Conservation (phyloP, 1,140 invertebrate genomes). For the Antheraea pernyi region DNA sequence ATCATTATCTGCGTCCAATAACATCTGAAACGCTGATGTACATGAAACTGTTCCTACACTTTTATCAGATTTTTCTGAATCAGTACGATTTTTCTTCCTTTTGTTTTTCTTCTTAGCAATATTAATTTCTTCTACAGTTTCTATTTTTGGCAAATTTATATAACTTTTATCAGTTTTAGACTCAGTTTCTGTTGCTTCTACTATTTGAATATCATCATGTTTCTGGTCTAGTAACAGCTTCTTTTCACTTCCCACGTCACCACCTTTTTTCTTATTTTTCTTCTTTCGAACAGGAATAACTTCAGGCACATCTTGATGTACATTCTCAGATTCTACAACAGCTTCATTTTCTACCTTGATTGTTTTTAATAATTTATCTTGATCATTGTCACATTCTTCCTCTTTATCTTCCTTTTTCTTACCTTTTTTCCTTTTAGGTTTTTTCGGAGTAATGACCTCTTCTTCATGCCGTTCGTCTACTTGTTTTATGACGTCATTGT, state of each 20-base stretch:
- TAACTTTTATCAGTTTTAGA: neutral
- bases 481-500: neutral
- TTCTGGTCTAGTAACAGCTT: neutral
- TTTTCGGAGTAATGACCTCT: conserved; percentile 49
- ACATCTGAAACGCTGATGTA: conserved; percentile 52
- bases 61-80: conserved; percentile 59
- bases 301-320: conserved; percentile 14
- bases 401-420: conserved; percentile 50
- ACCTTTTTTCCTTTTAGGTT: conserved; percentile 64
- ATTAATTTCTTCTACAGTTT: conserved; percentile 30
- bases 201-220: neutral
- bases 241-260: neutral
- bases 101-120: conserved; percentile 61
- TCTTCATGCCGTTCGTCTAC: conserved; percentile 16
- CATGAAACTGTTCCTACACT: conserved; percentile 40
- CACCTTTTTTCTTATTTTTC: conserved; percentile 42
- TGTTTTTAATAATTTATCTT: conserved; percentile 1
- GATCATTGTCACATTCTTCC: conserved; percentile 12
- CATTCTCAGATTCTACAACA: conserved; percentile 12
- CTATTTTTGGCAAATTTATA: conserved; percentile 8
- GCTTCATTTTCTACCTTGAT: conserved; percentile 17
- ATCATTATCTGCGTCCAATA: conserved; percentile 25
- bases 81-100: conserved; percentile 52
- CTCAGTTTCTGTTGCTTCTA: neutral
- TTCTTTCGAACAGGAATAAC: conserved; percentile 33